phyloP scores from a whole-genome alignment of 1,140 invertebrate species.

The Apocrypta bakeri region DNA sequence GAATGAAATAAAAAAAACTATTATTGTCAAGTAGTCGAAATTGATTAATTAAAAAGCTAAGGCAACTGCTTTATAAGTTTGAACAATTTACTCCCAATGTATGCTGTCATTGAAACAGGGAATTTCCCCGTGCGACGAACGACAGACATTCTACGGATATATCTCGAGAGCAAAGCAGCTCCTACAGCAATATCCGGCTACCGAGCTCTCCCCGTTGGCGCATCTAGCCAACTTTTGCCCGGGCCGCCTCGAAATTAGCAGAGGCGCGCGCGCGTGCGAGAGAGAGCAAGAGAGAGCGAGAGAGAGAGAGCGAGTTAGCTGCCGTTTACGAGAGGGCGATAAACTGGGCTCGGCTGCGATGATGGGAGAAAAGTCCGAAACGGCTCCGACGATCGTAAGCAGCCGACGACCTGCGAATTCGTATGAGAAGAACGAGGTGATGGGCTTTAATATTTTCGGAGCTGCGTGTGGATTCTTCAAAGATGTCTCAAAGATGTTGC shows the following conservation, averaged over 20 bases:
- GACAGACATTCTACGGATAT: neutral
- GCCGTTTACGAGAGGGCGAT: slow-evolving; percentile 16
- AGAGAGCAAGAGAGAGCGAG: no score
- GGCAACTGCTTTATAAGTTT: no score
- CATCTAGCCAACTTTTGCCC: neutral
- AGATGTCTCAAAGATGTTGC: neutral
- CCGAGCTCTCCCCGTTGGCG: neutral
- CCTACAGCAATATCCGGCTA: neutral
- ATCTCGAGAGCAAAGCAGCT: neutral
- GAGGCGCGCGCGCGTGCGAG: slow-evolving; percentile 15
- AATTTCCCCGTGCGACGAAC: neutral
- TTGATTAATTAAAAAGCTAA: no score
- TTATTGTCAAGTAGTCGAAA: no score
- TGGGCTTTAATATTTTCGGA: slow-evolving; percentile 17
- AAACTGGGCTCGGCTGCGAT: slow-evolving; percentile 46
- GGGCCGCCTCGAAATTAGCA: slow-evolving; percentile 10
- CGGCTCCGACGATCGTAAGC: slow-evolving; percentile 15
- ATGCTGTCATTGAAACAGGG: neutral
- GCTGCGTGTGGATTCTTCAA: neutral
- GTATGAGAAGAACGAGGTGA: neutral
- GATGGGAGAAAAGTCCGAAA: slow-evolving; percentile 59
- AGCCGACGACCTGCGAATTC: neutral
- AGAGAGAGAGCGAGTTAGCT: no score
- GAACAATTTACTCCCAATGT: no score
- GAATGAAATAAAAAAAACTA: no score